These are phyloP conservation scores for Loris lydekkerianus DNA, from an alignment of 2,797 vertebrate genomes.

Conservation along the genomic window DNA sequence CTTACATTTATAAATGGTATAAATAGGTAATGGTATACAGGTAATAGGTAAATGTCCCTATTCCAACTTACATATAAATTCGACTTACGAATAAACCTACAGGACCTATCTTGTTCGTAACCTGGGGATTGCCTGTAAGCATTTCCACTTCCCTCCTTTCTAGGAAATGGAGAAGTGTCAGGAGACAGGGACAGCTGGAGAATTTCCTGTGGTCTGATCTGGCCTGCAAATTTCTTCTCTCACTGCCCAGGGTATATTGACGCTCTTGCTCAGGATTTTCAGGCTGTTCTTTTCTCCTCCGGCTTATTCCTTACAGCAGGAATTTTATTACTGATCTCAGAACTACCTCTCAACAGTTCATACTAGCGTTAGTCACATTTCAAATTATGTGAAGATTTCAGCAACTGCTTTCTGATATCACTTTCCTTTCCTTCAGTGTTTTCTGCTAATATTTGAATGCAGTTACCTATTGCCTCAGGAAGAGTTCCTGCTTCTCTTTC, in stretches of 20 bases:
- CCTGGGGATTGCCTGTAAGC: too few relatives aligned
- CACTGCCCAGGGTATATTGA: not conserved
- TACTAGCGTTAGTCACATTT: not conserved
- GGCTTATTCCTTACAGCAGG: not conserved
- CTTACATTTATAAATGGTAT: too few relatives aligned
- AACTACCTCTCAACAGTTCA: not conserved
- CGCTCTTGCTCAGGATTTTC: not conserved
- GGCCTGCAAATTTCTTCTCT: not conserved
- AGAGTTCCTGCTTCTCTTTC: not conserved
- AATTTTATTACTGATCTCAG: conserved; percentile 5
- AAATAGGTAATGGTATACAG: too few relatives aligned
- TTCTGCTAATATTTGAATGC: conserved; percentile 32
- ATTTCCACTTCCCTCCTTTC: not conserved
- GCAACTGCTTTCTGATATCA: conserved; percentile 2
- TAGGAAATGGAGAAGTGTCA: not conserved
- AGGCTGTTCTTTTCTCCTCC: not conserved
- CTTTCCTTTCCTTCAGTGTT: not conserved
- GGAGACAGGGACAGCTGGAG: not conserved
- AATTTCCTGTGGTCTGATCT: not conserved
- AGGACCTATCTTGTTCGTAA: too few relatives aligned
- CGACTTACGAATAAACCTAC: too few relatives aligned
- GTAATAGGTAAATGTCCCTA: too few relatives aligned
- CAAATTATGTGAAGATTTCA: not conserved
- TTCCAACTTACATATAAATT: too few relatives aligned
- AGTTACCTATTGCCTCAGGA: not conserved